These are phyloP conservation scores for Rotaria macrura DNA, from an alignment of 2,888 invertebrate species.

Conservation along the genomic window DNA sequence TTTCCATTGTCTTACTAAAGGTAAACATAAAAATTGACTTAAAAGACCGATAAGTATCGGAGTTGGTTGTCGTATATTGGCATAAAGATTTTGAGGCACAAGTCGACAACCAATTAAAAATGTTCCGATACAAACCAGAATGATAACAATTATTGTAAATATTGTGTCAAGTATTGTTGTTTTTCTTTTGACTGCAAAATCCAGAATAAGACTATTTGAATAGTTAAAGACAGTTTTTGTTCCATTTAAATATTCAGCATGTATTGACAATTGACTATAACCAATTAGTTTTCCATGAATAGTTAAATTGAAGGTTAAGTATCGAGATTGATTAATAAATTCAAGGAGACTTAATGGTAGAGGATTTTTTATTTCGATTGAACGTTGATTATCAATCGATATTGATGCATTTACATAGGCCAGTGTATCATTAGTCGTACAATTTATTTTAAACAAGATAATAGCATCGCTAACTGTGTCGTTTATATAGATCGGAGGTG, in stretches of 20 bases:
- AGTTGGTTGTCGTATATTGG: constrained; percentile 48
- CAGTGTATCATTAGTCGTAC: neutral
- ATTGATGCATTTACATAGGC: neutral
- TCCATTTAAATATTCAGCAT: neutral
- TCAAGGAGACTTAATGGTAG: neutral
- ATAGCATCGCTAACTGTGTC: neutral
- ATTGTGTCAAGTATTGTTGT: neutral
- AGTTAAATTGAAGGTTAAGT: neutral
- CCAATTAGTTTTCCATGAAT: neutral
- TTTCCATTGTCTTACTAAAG: constrained; percentile 38
- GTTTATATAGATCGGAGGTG: neutral
- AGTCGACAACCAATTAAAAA: constrained; percentile 50
- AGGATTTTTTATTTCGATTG: neutral
- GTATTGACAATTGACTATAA: neutral
- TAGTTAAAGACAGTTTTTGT: neutral
- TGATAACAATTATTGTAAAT: neutral
- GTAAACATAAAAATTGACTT: constrained; percentile 53
- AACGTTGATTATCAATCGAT: neutral
- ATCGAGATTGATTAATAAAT: neutral
- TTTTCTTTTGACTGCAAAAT: neutral
- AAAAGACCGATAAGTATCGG: constrained; percentile 52
- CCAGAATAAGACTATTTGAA: neutral
- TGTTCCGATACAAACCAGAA: neutral
- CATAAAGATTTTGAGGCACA: constrained; percentile 43
- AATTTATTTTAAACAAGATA: neutral